Evolutionary conservation across 1,140 invertebrate genomes (phyloP).

Genomic region (Chironomus striatipennis): DNA sequence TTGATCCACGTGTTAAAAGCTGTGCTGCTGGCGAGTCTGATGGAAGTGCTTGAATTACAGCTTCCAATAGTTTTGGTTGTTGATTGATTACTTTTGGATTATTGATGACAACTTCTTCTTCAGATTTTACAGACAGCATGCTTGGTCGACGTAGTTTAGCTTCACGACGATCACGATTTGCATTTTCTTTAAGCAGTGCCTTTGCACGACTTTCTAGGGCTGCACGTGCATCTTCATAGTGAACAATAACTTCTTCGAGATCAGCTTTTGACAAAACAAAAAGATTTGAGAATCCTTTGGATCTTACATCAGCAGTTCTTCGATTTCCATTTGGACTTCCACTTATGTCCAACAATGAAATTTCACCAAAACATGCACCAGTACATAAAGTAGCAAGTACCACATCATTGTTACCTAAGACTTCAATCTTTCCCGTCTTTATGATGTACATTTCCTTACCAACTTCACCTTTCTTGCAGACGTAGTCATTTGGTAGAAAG

Average conservation of each 20-base stretch:
- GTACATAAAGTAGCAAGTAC: constrained; percentile 78
- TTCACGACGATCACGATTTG: constrained; percentile 51
- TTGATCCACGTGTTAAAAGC: constrained; percentile 38
- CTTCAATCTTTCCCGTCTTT: constrained; percentile 78
- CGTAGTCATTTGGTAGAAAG: constrained; percentile 80
- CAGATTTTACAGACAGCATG: too few species aligned
- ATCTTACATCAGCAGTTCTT: constrained; percentile 85
- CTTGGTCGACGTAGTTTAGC: too few species aligned
- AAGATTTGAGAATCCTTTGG: constrained; percentile 83
- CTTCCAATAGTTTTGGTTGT: constrained; percentile 48
- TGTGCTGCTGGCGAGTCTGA: constrained; percentile 39
- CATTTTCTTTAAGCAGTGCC: constrained; percentile 59
- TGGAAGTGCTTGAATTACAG: constrained; percentile 47
- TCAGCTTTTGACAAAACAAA: constrained; percentile 85
- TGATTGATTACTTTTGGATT: constrained; percentile 42
- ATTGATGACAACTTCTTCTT: constrained; percentile 47
- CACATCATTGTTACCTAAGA: constrained; percentile 59
- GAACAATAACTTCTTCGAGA: constrained; percentile 74
- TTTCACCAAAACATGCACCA: constrained; percentile 92
- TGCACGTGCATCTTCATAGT: constrained; percentile 85
- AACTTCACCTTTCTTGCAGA: constrained; percentile 87
- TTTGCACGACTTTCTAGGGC: constrained; percentile 77
- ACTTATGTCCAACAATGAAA: constrained; percentile 78
- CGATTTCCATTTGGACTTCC: constrained; percentile 61
- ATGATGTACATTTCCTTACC: constrained; percentile 97